Percentiles rank a stretch among this genome's conserved stretches.
These are phyloP conservation scores for Nebria salina DNA, from an alignment of 2,888 invertebrate species.

Conservation along the genomic window DNA sequence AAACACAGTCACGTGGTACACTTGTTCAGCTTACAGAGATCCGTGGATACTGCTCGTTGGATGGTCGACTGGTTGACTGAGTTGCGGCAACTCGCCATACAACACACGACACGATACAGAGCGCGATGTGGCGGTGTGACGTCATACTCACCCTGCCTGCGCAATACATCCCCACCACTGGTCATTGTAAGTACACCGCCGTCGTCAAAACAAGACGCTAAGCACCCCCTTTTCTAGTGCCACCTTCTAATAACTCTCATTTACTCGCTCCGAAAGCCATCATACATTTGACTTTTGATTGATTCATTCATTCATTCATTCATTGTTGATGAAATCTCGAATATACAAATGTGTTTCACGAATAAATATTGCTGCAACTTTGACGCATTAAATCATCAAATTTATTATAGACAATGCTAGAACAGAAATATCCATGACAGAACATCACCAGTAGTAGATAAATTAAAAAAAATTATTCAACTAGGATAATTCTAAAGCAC, in stretches of 20 bases:
- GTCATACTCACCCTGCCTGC: slow-evolving; percentile 69
- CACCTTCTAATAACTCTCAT: background rate
- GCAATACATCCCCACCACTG: slow-evolving; percentile 66
- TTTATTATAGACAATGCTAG: background rate
- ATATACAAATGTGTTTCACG: background rate
- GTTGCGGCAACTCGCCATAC: slow-evolving; percentile 53
- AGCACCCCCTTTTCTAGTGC: slow-evolving; percentile 1
- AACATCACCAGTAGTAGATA: too few species aligned
- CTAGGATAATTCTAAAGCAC: too few species aligned
- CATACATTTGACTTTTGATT: background rate
- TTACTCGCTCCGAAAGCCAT: background rate
- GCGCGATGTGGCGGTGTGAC: slow-evolving; percentile 61
- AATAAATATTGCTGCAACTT: background rate
- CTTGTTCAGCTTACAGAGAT: slow-evolving; percentile 57
- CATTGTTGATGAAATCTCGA: background rate
- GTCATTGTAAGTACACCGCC: slow-evolving; percentile 46
- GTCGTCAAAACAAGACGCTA: slow-evolving; percentile 62
- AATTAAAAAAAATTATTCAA: too few species aligned
- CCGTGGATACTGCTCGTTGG: slow-evolving; percentile 50
- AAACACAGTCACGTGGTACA: slow-evolving; percentile 57
- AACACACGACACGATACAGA: slow-evolving; percentile 61
- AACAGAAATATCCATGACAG: background rate
- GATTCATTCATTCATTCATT: too few species aligned
- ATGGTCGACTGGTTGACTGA: slow-evolving; percentile 56
- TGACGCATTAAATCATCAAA: background rate